phyloP scores from a whole-genome alignment of 1,140 invertebrate genomes.

The Bombus balteatus region DNA sequence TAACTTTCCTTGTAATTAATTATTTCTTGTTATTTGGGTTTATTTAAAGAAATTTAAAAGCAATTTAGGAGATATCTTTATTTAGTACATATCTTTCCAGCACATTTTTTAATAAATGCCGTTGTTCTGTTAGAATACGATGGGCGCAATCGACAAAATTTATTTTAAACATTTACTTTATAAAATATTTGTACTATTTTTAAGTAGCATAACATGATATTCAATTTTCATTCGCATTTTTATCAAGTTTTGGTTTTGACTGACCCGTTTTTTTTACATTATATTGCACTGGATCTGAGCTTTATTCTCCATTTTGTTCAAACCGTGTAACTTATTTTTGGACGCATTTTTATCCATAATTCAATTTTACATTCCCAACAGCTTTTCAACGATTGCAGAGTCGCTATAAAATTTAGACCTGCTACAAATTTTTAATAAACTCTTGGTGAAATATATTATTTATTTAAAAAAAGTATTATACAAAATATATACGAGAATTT shows the following conservation, averaged over 20 bases:
- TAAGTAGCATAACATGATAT: background rate
- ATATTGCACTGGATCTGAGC: background rate
- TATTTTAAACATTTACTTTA: background rate
- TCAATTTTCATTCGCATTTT: no score
- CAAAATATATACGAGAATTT: background rate
- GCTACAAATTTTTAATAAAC: background rate
- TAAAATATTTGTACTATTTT: background rate
- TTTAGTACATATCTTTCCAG: no score
- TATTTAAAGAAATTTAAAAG: background rate
- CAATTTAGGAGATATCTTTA: background rate
- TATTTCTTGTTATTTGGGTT: background rate
- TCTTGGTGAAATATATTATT: background rate
- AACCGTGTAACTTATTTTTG: no score
- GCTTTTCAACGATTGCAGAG: background rate
- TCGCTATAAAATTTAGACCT: background rate
- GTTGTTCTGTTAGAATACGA: background rate
- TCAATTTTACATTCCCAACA: background rate
- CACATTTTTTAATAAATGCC: background rate
- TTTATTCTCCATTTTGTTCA: background rate
- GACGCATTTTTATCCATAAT: background rate
- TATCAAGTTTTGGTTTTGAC: background rate
- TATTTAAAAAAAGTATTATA: background rate
- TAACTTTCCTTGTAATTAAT: background rate
- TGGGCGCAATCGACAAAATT: background rate
- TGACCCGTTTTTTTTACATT: background rate